A percentile compares a stretch with the other conserved stretches of the same genome.
Conservation (phyloP, 2,113 vertebrate genomes). For the Condylura cristata region DNA sequence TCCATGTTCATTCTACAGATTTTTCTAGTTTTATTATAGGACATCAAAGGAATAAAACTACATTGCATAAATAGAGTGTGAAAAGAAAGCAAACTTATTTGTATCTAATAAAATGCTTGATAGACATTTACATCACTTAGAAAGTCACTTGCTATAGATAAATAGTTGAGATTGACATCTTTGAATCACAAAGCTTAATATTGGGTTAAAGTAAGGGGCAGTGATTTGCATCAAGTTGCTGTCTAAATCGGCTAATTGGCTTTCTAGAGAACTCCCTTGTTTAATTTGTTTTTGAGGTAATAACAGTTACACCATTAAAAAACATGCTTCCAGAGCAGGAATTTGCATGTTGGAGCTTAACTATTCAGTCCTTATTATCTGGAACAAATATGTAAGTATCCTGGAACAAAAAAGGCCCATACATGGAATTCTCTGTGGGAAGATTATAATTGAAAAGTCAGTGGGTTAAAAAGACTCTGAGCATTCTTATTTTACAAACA, state of each 20-base stretch:
- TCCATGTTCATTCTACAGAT: not conserved
- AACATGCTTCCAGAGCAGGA: not conserved
- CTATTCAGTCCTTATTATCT: slow-evolving; percentile 47
- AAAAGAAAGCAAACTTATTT: slow-evolving; percentile 4
- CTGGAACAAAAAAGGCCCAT: slow-evolving; percentile 52
- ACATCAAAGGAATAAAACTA: slow-evolving; percentile 40
- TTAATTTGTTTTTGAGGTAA: slow-evolving; percentile 67
- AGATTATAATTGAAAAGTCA: slow-evolving; percentile 60
- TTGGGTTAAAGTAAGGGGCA: slow-evolving; percentile 63
- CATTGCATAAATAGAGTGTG: not conserved
- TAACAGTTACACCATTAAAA: slow-evolving; percentile 58
- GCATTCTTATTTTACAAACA: slow-evolving; percentile 47
- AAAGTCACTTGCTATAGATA: slow-evolving; percentile 4
- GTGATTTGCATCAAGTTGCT: slow-evolving; percentile 66
- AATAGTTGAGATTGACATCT: slow-evolving; percentile 54
- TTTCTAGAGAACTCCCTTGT: slow-evolving; percentile 64
- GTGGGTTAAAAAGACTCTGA: slow-evolving; percentile 58
- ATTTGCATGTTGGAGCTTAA: slow-evolving; percentile 59
- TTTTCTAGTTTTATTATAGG: not conserved
- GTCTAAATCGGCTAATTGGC: slow-evolving; percentile 72
- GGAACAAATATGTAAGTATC: slow-evolving; percentile 42
- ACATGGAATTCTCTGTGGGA: slow-evolving; percentile 49
- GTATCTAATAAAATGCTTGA: not conserved
- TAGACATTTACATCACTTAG: slow-evolving; percentile 46
- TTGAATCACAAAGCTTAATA: slow-evolving; percentile 58